Percentiles rank a stretch among this genome's conserved stretches.
phyloP scores from a whole-genome alignment of 2,113 vertebrate species.

The Poeciliopsis prolifica region DNA sequence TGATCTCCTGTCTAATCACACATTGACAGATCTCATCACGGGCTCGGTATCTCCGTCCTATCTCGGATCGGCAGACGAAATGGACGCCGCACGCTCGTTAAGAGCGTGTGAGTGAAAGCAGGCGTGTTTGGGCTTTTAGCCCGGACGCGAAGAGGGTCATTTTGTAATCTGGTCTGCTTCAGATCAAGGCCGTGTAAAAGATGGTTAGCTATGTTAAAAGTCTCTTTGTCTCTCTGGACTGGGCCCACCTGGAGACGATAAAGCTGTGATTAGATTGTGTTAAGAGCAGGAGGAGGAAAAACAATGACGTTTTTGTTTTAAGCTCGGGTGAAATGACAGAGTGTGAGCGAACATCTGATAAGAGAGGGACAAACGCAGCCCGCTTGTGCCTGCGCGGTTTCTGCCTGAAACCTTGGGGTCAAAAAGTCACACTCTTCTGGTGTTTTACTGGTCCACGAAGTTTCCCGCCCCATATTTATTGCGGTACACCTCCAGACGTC shows the following conservation, averaged over 20 bases:
- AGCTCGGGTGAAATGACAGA: constrained; percentile 58
- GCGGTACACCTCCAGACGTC: background rate
- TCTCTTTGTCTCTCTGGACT: constrained; percentile 45
- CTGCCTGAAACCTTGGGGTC: constrained; percentile 21
- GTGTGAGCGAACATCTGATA: constrained; percentile 64
- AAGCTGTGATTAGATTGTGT: constrained; percentile 70
- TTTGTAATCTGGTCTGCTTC: constrained; percentile 59
- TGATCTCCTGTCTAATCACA: constrained; percentile 40
- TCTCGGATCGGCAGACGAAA: constrained; percentile 43
- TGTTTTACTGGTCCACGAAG: background rate
- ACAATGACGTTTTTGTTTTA: constrained; percentile 54
- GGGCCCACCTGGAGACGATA: constrained; percentile 67
- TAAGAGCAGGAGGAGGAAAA: constrained; percentile 49
- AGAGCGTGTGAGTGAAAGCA: background rate
- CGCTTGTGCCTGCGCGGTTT: constrained; percentile 32
- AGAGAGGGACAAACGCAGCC: constrained; percentile 56
- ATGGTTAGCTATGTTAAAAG: constrained; percentile 60
- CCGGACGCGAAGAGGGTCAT: constrained; percentile 8
- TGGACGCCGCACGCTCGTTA: constrained; percentile 16
- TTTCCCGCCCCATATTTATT: background rate
- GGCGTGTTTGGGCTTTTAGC: constrained; percentile 20
- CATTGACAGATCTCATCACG: constrained; percentile 49
- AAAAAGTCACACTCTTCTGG: constrained; percentile 13
- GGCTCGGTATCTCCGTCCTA: constrained; percentile 37
- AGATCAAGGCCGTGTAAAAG: constrained; percentile 57